Conservation (phyloP, 2,113 vertebrate genomes). For the Abramis brama region DNA sequence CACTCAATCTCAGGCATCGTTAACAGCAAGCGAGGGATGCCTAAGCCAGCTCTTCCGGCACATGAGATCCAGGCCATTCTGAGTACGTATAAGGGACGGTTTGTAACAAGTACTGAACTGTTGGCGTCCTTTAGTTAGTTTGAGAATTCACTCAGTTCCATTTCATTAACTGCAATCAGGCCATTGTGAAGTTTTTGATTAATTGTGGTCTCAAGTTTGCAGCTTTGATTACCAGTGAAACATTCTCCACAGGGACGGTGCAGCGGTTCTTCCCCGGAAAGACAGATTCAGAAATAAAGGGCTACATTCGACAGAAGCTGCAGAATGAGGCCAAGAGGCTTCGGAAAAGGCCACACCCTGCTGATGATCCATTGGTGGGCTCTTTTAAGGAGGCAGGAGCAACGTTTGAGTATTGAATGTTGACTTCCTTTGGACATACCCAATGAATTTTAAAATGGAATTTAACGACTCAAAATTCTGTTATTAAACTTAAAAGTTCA, state of each 20-base stretch:
- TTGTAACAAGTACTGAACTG: not conserved
- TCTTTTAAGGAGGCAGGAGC: not conserved
- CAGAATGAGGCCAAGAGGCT: slow-evolving; percentile 68
- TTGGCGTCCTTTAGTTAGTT: not conserved
- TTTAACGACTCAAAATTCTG: not conserved
- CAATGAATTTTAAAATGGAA: not conserved
- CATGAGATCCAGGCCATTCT: slow-evolving; percentile 63
- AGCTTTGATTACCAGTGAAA: slow-evolving; percentile 15
- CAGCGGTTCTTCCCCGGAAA: slow-evolving; percentile 63
- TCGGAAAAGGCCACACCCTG: slow-evolving; percentile 55
- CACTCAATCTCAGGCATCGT: slow-evolving; percentile 64
- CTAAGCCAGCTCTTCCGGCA: slow-evolving; percentile 62
- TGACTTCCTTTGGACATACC: not conserved
- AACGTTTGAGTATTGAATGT: not conserved
- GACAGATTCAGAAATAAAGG: slow-evolving; percentile 65
- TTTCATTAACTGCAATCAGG: slow-evolving; percentile 40
- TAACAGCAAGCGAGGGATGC: slow-evolving; percentile 60
- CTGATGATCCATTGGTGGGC: slow-evolving; percentile 11
- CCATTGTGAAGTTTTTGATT: slow-evolving; percentile 18
- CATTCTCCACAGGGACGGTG: slow-evolving; percentile 56
- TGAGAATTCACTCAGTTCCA: not conserved
- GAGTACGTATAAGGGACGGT: slow-evolving; percentile 47
- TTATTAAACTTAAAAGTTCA: not conserved
- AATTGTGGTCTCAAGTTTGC: slow-evolving; percentile 8
- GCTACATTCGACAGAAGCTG: slow-evolving; percentile 67